Evolutionary conservation across 1,140 invertebrate species (phyloP).

Genomic region (Zaprionus camerounensis): DNA sequence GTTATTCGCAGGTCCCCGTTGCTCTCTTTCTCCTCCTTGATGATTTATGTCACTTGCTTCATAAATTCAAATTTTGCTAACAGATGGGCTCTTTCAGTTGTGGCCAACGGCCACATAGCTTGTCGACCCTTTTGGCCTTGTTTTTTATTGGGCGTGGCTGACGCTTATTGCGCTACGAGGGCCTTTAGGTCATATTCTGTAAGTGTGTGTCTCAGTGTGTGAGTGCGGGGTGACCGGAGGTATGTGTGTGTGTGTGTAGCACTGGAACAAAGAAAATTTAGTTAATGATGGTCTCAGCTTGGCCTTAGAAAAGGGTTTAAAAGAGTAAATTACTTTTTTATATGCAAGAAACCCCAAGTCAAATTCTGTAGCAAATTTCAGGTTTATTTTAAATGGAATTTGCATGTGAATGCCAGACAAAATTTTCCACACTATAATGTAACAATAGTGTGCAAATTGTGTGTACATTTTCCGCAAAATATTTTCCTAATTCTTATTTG

Average conservation of each 20-base stretch:
- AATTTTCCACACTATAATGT: constrained; percentile 8
- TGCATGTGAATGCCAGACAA: constrained; percentile 4
- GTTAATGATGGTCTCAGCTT: constrained; percentile 21
- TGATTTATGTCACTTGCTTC: constrained; percentile 50
- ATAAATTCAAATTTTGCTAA: constrained; percentile 44
- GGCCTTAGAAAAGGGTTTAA: background rate
- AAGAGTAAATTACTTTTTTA: constrained; percentile 14
- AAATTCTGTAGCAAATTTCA: constrained; percentile 7
- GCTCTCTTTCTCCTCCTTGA: constrained; percentile 6
- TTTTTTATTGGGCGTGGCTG: constrained; percentile 9
- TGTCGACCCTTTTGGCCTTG: constrained; percentile 29
- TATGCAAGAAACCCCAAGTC: background rate
- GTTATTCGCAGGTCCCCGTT: background rate
- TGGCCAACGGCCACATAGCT: constrained; percentile 28
- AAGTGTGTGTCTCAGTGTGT: background rate
- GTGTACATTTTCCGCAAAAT: background rate
- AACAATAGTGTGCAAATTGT: constrained; percentile 8
- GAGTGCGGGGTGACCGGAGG: background rate
- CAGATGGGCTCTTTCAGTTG: constrained; percentile 24
- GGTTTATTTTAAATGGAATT: constrained; percentile 15
- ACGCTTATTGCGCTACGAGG: background rate
- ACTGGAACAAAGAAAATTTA: constrained; percentile 2
- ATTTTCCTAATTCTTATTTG: constrained; percentile 8
- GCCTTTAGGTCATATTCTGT: constrained; percentile 34
- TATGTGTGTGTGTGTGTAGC: background rate